Conservation (phyloP, 2,888 invertebrate genomes). For the Dryadula phaetusa region DNA sequence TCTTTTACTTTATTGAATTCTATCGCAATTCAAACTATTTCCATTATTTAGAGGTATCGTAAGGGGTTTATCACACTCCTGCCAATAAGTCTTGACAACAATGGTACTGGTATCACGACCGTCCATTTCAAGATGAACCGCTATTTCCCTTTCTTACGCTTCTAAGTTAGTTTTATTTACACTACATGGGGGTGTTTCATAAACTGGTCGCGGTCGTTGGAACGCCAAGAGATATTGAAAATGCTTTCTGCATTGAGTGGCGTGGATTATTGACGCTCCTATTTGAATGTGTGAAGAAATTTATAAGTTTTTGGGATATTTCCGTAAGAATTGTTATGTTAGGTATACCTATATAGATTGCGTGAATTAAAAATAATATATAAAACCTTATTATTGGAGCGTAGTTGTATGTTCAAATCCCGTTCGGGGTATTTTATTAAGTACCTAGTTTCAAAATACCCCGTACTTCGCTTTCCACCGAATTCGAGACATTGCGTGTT, state of each 20-base stretch:
- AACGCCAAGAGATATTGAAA: slow-evolving; percentile 61
- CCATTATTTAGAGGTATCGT: slow-evolving; percentile 46
- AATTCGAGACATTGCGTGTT: no score
- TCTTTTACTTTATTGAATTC: slow-evolving; percentile 39
- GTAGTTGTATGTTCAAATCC: no score
- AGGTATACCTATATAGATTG: no score
- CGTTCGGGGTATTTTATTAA: no score
- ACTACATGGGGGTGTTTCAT: slow-evolving; percentile 38
- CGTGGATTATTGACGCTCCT: slow-evolving; percentile 38
- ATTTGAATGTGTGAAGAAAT: slow-evolving; percentile 13
- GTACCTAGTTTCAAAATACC: no score
- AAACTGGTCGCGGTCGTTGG: slow-evolving; percentile 54
- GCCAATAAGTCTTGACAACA: slow-evolving; percentile 60
- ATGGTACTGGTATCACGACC: slow-evolving; percentile 50
- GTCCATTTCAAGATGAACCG: slow-evolving; percentile 47
- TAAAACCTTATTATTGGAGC: no score
- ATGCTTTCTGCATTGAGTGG: slow-evolving; percentile 57
- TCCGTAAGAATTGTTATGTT: background rate
- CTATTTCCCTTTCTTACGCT: slow-evolving; percentile 34
- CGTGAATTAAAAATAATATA: no score
- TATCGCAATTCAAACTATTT: slow-evolving; percentile 48
- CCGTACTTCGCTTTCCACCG: no score
- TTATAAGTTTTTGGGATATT: background rate
- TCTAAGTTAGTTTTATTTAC: slow-evolving; percentile 38
- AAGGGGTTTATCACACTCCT: slow-evolving; percentile 56